Percentiles rank a stretch among this genome's conserved stretches.
Conservation (phyloP, 2,888 invertebrate genomes). For the Helicoverpa assulta region DNA sequence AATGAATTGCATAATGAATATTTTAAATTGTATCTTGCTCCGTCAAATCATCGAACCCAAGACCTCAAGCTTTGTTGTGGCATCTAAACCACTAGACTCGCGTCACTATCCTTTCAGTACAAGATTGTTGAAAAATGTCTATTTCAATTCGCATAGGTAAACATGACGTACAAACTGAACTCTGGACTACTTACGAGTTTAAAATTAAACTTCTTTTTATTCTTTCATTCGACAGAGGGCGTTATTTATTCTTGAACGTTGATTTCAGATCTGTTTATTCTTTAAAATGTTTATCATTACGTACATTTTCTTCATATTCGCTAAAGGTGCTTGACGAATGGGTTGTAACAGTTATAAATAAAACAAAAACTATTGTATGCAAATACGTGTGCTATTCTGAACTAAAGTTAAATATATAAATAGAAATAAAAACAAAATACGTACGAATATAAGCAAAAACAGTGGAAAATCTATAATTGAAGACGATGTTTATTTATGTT, state of each 20-base stretch:
- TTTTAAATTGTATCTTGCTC: too few species aligned
- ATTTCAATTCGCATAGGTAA: background rate
- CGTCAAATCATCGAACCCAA: background rate
- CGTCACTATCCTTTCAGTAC: background rate
- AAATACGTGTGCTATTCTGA: background rate
- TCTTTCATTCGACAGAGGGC: conserved; percentile 29
- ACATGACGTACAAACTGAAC: background rate
- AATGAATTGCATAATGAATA: too few species aligned
- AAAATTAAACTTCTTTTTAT: conserved; percentile 35
- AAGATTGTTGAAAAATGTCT: background rate
- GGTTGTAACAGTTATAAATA: conserved; percentile 35
- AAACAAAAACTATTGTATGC: conserved; percentile 40
- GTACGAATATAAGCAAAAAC: background rate
- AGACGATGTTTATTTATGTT: too few species aligned
- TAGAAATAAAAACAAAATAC: background rate
- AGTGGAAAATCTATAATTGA: background rate
- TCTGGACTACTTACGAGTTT: conserved; percentile 9
- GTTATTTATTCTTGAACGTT: conserved; percentile 32
- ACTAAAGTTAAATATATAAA: background rate
- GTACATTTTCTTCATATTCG: conserved; percentile 39
- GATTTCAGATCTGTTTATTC: conserved; percentile 36
- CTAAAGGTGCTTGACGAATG: conserved; percentile 23
- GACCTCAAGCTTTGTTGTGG: background rate
- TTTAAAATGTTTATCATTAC: conserved; percentile 45
- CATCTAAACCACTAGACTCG: too few species aligned